Evolutionary conservation across 2,888 invertebrate species (phyloP), one percentile per base, ranked within the genome.

Genomic region (Lycia hirtaria): DNA sequence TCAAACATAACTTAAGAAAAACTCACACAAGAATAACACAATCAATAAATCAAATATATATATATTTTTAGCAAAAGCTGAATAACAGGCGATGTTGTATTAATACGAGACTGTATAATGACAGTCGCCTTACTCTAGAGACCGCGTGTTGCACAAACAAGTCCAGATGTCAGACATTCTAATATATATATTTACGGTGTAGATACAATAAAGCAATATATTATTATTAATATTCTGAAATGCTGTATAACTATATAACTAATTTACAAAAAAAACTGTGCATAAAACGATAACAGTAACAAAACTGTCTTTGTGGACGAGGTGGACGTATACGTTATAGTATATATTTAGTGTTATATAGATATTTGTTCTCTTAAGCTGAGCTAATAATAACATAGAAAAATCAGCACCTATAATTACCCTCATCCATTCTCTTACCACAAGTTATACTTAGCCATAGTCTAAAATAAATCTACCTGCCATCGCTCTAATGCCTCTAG

Each of bases 391-490:
- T 56, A 49, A 48, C 45, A 17, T 62, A 63, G 19, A 69, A 69
- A 71, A 64, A 51, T 66, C 67, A 71, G 71, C 78, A 76, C 75
- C 71, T 72, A 67, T 66, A 61, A 62, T 60, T 72, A 78, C 73
- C 76, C 73, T 76, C 63, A 69, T 73, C 68, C 69, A 71, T 60
- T 67, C 66, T 17, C 35, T 37, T 26, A 47, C 47, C 24, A 33
- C 17, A 35, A 24, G 37, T 24, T 17, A 47, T n/a, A 3, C 24
- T 35, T 47, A 17, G n/a, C 5, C 24, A n/a, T n/a, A n/a, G n/a
- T n/a, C n/a, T n/a, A 41, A 41, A 41, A 26, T 41, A 26, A 14
- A 14, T 41, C 10, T 15, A 24, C 14, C 15, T 9, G 4, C 14
- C 41, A 15, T 15, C 15, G 9, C 4, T 26, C 5, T 15, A 38